These are phyloP conservation scores for Mellivora capensis DNA, from an alignment of 2,113 vertebrate genomes.

Conservation along the genomic window DNA sequence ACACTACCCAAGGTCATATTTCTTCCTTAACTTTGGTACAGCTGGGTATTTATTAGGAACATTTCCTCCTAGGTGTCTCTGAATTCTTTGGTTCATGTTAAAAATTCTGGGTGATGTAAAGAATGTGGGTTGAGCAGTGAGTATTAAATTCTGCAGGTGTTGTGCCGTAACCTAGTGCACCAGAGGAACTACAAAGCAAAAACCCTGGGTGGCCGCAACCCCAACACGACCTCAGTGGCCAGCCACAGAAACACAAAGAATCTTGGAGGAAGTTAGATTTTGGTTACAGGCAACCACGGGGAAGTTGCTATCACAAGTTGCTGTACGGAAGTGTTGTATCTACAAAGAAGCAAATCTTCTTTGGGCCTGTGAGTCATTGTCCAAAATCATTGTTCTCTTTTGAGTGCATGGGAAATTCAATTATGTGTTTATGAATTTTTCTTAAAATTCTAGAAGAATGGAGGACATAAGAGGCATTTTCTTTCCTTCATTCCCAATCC, in stretches of 20 bases:
- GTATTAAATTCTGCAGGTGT: not conserved
- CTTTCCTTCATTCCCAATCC: not conserved
- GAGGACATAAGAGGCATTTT: not conserved
- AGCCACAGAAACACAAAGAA: not conserved
- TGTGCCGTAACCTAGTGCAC: not conserved
- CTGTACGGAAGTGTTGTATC: rapidly evolving
- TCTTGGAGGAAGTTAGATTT: not conserved
- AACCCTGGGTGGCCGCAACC: rapidly evolving
- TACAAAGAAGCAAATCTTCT: not conserved
- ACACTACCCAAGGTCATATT: not conserved
- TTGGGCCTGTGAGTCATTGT: not conserved
- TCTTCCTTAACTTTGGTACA: not conserved
- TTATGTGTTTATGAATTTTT: not conserved
- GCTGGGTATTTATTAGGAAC: not conserved
- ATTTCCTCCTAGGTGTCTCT: not conserved
- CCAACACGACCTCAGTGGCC: not conserved
- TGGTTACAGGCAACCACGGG: not conserved
- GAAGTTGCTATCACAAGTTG: not conserved
- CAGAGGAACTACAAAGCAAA: not conserved
- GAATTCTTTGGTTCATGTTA: not conserved
- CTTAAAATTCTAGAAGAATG: not conserved
- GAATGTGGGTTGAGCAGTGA: not conserved
- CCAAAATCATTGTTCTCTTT: not conserved
- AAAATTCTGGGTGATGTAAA: not conserved
- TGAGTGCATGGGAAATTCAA: not conserved